Conservation (phyloP, 64 coral and sea anemone species). For the Montipora capricornis region DNA sequence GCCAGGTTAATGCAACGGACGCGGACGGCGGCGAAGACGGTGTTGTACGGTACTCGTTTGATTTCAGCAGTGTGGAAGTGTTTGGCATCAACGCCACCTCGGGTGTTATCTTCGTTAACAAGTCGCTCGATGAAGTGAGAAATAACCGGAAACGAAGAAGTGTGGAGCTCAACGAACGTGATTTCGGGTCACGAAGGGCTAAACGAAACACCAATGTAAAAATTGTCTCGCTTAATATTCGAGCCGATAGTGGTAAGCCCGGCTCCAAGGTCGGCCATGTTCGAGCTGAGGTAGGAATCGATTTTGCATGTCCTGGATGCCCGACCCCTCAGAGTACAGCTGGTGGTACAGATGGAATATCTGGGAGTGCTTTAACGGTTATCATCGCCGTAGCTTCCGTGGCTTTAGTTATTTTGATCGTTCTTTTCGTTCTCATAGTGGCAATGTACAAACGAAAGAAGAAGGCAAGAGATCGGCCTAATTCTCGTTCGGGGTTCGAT, state of each 20-base stretch:
- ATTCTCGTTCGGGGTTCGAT: constrained; percentile 70
- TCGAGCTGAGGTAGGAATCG: constrained; percentile 33
- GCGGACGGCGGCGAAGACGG: constrained; percentile 81
- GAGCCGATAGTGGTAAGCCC: constrained; percentile 65
- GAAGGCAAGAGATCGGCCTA: too few species aligned
- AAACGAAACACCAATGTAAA: constrained; percentile 27
- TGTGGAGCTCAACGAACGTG: neutral
- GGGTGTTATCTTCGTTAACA: constrained; percentile 84
- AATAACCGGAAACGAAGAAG: constrained; percentile 56
- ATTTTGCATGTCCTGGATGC: constrained; percentile 59
- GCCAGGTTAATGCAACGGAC: constrained; percentile 75
- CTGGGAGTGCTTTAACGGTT: constrained; percentile 25
- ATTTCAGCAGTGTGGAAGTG: constrained; percentile 42
- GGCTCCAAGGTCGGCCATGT: constrained; percentile 25
- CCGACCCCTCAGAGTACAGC: neutral
- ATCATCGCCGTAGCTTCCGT: constrained; percentile 74
- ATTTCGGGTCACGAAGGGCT: constrained; percentile 7
- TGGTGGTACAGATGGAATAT: constrained; percentile 9
- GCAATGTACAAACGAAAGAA: neutral
- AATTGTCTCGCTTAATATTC: constrained; percentile 37
- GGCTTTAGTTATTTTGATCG: constrained; percentile 66
- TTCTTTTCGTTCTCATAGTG: constrained; percentile 52
- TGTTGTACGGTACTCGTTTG: constrained; percentile 63
- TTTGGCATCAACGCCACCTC: constrained; percentile 82
- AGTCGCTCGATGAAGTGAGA: constrained; percentile 58